Percentiles rank a stretch among this genome's conserved stretches.
phyloP scores from a whole-genome alignment of 2,888 invertebrate species.

The Muscina levida region DNA sequence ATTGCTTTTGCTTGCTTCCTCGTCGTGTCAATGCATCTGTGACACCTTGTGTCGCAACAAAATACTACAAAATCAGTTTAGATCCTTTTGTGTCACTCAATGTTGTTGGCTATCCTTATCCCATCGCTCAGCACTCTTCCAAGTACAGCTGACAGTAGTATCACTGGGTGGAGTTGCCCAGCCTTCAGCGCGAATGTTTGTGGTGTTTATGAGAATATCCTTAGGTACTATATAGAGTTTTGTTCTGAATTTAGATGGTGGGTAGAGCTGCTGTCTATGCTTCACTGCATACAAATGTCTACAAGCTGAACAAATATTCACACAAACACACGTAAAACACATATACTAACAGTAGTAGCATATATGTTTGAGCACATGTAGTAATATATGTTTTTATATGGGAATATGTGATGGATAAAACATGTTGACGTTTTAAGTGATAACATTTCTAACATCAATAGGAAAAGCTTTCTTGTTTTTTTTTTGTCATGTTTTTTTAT shows the following conservation, averaged over 20 bases:
- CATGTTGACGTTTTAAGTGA: constrained; percentile 68
- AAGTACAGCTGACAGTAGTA: constrained; percentile 28
- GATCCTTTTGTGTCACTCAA: constrained; percentile 34
- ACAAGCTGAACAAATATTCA: not conserved
- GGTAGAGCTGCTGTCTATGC: constrained; percentile 44
- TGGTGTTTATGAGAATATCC: too few relatives aligned
- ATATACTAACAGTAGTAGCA: too few relatives aligned
- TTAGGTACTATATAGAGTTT: constrained; percentile 35
- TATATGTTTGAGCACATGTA: not conserved
- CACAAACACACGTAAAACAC: not conserved
- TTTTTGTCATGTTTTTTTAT: constrained; percentile 21
- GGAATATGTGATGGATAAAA: constrained; percentile 20
- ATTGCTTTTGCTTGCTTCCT: not conserved
- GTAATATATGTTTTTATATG: not conserved
- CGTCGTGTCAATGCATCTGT: constrained; percentile 53
- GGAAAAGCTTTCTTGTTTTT: constrained; percentile 35
- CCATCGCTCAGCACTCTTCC: constrained; percentile 4
- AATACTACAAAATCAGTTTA: constrained; percentile 58
- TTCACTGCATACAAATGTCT: constrained; percentile 22
- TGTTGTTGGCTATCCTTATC: not conserved
- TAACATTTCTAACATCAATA: constrained; percentile 57
- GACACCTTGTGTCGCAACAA: constrained; percentile 59
- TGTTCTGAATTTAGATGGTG: constrained; percentile 41
- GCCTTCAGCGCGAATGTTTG: constrained; percentile 28
- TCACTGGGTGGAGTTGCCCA: not conserved